phyloP scores from a whole-genome alignment of 2,113 vertebrate species.

The Psittacula cyanocephala region DNA sequence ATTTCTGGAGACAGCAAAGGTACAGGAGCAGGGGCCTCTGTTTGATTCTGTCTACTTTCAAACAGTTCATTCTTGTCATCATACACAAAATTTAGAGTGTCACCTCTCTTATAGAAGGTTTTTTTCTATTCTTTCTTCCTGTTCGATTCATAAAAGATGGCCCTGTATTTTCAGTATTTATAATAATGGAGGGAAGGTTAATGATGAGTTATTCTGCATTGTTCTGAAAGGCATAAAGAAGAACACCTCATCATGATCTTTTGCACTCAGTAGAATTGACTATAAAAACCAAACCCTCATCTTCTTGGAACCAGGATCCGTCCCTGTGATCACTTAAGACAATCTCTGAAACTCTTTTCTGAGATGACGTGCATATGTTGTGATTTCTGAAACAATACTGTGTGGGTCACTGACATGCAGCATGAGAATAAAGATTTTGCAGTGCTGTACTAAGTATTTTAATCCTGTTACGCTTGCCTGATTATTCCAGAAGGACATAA shows the following conservation, averaged over 20 bases:
- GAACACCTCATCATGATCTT: not conserved
- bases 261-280: not conserved
- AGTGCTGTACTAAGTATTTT: not conserved
- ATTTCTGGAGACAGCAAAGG: not conserved
- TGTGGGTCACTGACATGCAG: not conserved
- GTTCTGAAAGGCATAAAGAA: not conserved
- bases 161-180: not conserved
- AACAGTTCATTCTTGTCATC: not conserved
- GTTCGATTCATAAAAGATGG: not conserved
- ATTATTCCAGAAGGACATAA: not conserved
- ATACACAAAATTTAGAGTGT: not conserved
- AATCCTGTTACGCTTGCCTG: not conserved
- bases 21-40: not conserved
- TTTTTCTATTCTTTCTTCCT: not conserved
- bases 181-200: not conserved
- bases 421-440: not conserved
- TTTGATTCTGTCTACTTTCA: not conserved
- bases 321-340: not conserved
- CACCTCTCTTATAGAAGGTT: not conserved
- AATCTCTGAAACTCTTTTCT: not conserved
- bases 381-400: not conserved
- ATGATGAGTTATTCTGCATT: not conserved
- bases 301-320: not conserved
- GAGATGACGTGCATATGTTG: rapidly evolving
- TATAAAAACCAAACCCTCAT: not conserved